phyloP scores from a whole-genome alignment of 2,113 vertebrate species.

The Apodemus speciosus region DNA sequence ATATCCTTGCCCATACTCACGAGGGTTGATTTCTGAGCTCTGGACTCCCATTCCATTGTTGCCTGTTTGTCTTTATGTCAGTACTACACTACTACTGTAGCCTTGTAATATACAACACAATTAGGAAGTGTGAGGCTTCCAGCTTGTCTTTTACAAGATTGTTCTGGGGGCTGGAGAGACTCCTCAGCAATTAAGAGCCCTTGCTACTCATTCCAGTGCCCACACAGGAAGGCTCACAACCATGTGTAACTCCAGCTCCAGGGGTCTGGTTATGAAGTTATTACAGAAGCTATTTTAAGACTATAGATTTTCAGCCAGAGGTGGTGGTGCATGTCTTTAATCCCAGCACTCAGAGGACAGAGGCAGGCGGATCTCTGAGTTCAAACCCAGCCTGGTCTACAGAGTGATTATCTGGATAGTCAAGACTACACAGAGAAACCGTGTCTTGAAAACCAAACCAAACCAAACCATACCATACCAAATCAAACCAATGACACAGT shows the following conservation, averaged over 20 bases:
- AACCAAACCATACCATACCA: neutral
- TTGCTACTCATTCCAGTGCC: neutral
- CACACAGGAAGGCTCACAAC: neutral
- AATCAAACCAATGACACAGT: neutral
- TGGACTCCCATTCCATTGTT: neutral
- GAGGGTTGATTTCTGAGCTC: neutral
- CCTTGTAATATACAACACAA: neutral
- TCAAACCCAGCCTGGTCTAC: neutral
- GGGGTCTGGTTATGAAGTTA: neutral
- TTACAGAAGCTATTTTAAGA: slow-evolving; percentile 1
- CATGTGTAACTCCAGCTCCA: neutral
- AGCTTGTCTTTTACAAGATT: neutral
- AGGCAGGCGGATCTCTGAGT: neutral
- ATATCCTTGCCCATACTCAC: neutral
- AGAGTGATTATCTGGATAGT: neutral
- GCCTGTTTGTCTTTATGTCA: neutral
- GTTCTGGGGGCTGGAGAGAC: neutral
- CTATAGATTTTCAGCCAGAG: neutral
- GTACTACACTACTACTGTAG: neutral
- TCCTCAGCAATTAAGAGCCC: too few species aligned
- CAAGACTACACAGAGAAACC: neutral
- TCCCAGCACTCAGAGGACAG: neutral
- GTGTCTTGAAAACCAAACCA: neutral
- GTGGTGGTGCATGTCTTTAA: neutral
- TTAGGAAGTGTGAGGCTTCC: neutral